phyloP scores from a whole-genome alignment of 2,113 vertebrate genomes.

The Empidonax traillii region DNA sequence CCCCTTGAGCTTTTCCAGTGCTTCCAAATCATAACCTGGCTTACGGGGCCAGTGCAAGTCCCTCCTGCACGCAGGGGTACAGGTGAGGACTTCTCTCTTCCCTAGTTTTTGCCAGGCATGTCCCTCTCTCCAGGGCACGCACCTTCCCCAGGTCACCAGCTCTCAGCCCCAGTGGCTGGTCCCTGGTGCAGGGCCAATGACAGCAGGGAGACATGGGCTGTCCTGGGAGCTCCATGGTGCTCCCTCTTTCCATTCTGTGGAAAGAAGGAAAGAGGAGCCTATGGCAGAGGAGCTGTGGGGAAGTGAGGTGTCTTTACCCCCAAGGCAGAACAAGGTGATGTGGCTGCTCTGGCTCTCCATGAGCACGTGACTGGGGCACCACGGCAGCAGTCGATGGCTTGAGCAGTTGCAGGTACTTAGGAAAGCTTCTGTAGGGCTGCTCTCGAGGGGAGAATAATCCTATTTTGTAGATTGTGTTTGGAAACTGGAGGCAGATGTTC shows the following conservation, averaged over 20 bases:
- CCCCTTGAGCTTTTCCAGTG: background rate
- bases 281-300: rapidly evolving
- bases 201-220: rapidly evolving
- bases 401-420: background rate
- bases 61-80: background rate
- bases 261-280: background rate
- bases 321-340: rapidly evolving
- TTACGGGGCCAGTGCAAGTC: background rate
- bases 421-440: background rate
- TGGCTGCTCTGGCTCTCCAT: background rate
- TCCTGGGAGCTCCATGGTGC: rapidly evolving
- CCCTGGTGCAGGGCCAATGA: rapidly evolving
- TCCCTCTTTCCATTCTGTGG: background rate
- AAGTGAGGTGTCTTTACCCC: background rate
- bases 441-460: background rate
- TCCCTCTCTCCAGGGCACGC: background rate
- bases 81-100: background rate
- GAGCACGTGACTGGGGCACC: rapidly evolving
- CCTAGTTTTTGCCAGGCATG: rapidly evolving
- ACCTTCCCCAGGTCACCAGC: background rate
- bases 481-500: constrained; percentile 35
- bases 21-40: rapidly evolving
- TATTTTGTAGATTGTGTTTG: background rate
- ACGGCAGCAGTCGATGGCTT: rapidly evolving
- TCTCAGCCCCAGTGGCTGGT: background rate